Percentiles rank a stretch among this genome's conserved stretches.
Evolutionary conservation across 2,797 vertebrate species (phyloP).

Genomic region (Syngnathus rostellatus): DNA sequence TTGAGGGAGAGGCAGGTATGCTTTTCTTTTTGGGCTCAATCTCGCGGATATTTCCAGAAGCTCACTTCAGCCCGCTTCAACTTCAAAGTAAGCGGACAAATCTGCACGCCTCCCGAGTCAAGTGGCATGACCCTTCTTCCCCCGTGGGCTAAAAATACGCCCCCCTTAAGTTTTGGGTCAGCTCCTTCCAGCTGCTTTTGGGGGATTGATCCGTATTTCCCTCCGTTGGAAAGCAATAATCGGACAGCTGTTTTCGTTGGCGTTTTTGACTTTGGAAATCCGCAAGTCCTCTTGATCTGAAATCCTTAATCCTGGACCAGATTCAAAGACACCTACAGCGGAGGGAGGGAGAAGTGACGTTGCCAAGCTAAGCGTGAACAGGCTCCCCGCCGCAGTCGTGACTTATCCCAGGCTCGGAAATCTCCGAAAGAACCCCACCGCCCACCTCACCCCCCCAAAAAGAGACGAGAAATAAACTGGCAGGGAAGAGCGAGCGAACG

Average conservation of each 20-base stretch:
- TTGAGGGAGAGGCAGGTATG: background rate
- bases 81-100: background rate
- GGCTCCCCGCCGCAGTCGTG: background rate
- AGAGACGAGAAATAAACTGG: background rate
- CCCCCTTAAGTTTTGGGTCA: background rate
- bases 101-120: background rate
- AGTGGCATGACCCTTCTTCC: background rate
- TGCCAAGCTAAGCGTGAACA: background rate
- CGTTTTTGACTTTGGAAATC: background rate
- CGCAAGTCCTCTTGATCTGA: background rate
- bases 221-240: background rate
- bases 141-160: background rate
- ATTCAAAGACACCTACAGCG: conserved; percentile 1
- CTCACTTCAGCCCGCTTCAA: background rate
- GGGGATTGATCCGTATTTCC: no score
- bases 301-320: background rate
- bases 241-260: background rate
- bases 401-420: background rate
- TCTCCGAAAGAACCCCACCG: background rate
- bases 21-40: background rate
- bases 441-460: background rate
- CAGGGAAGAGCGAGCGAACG: background rate
- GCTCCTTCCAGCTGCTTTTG: background rate
- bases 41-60: background rate
- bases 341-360: background rate